A percentile compares a stretch with the other conserved stretches of the same genome.
Conservation (phyloP, 2,797 vertebrate genomes). For the Gobionotothen gibberifrons region DNA sequence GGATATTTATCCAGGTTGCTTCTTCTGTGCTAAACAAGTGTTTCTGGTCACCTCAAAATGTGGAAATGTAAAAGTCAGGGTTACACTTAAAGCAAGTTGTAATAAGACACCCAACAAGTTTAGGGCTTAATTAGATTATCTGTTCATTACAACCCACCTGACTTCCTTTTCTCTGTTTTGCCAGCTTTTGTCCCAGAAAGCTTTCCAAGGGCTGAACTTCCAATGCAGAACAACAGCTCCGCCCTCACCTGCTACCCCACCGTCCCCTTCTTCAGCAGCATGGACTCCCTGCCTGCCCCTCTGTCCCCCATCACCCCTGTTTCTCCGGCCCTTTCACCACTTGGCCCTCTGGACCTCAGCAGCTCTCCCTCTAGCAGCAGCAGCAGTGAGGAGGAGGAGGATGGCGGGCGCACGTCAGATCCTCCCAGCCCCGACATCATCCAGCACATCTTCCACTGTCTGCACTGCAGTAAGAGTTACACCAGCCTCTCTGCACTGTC, state of each 20-base stretch:
- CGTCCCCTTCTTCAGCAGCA: slow-evolving; percentile 82
- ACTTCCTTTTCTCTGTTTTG: slow-evolving; percentile 43
- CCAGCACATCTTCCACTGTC: slow-evolving; percentile 85
- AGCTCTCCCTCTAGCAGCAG: slow-evolving; percentile 82
- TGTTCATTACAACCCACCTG: slow-evolving; percentile 49
- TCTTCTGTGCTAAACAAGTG: not conserved
- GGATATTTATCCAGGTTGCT: not conserved
- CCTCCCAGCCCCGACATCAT: slow-evolving; percentile 87
- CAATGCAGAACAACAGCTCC: slow-evolving; percentile 84
- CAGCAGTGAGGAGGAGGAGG: slow-evolving; percentile 88
- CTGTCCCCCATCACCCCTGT: slow-evolving; percentile 71
- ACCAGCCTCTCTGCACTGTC: slow-evolving; percentile 87
- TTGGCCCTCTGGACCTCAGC: slow-evolving; percentile 89
- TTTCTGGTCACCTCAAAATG: slow-evolving; percentile 24
- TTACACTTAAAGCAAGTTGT: slow-evolving; percentile 43
- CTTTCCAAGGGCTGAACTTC: slow-evolving; percentile 84
- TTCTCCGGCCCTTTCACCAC: slow-evolving; percentile 68
- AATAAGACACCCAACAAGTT: slow-evolving; percentile 61
- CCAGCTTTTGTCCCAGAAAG: slow-evolving; percentile 87
- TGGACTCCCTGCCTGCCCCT: slow-evolving; percentile 81
- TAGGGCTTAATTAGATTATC: slow-evolving; percentile 68
- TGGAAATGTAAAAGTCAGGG: slow-evolving; percentile 19
- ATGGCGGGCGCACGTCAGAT: slow-evolving; percentile 90
- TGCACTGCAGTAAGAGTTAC: slow-evolving; percentile 88
- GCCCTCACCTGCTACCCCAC: slow-evolving; percentile 84